Percentiles rank a stretch among this genome's conserved stretches.
phyloP scores from a whole-genome alignment of 2,888 invertebrate species.

The Vesta saturnalis region DNA sequence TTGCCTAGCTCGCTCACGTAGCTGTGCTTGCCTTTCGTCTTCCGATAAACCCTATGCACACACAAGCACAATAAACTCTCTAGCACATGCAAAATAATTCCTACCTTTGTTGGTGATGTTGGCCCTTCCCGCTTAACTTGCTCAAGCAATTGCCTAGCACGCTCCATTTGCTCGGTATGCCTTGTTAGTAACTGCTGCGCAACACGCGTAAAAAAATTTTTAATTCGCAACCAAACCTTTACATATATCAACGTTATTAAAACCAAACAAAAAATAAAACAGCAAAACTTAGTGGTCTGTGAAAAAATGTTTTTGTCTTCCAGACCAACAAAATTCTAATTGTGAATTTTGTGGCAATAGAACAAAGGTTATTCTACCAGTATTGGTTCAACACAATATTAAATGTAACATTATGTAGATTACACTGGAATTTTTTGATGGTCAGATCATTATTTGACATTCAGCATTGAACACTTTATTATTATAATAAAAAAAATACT shows the following conservation, averaged over 20 bases:
- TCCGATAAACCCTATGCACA: slow-evolving; percentile 65
- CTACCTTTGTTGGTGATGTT: slow-evolving; percentile 63
- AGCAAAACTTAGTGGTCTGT: neutral
- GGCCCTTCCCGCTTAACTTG: slow-evolving; percentile 74
- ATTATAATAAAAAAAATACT: no score
- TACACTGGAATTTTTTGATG: neutral
- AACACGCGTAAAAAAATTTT: slow-evolving; percentile 60
- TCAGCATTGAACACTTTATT: no score
- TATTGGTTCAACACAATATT: slow-evolving; percentile 2
- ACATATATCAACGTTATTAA: slow-evolving; percentile 44
- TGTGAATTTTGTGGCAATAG: slow-evolving; percentile 7
- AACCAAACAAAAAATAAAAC: neutral
- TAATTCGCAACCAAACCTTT: slow-evolving; percentile 57
- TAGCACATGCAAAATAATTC: slow-evolving; percentile 19
- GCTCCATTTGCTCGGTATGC: slow-evolving; percentile 85
- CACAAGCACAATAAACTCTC: neutral
- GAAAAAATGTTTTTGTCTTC: slow-evolving; percentile 8
- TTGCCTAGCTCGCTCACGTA: slow-evolving; percentile 88
- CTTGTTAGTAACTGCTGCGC: slow-evolving; percentile 78
- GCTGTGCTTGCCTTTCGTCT: slow-evolving; percentile 85
- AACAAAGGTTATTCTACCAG: neutral
- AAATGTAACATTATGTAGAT: slow-evolving; percentile 18
- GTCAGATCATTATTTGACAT: no score
- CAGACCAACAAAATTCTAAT: slow-evolving; percentile 6
- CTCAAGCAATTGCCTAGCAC: slow-evolving; percentile 84